Percentiles rank a stretch among this genome's conserved stretches.
Evolutionary conservation across 2,797 vertebrate genomes (phyloP).

Genomic region (Alcedo quadribrachys): DNA sequence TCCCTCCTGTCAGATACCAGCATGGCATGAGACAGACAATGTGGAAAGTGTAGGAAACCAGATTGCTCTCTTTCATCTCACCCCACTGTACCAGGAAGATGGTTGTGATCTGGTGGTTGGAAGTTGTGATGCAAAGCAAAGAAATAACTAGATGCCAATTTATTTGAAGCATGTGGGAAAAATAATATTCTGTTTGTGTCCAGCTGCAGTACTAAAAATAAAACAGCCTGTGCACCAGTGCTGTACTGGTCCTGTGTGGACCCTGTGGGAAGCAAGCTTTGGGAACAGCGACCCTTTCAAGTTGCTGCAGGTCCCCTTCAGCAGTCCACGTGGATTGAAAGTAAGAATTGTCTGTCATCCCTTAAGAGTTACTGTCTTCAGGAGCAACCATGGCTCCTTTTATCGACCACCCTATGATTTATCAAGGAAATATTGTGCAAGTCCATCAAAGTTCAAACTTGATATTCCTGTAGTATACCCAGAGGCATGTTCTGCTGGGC

Average conservation of each 20-base stretch:
- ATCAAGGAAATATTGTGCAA: rapidly evolving
- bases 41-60: not conserved
- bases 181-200: not conserved
- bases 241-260: not conserved
- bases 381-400: not conserved
- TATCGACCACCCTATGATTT: not conserved
- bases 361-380: not conserved
- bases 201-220: not conserved
- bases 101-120: not conserved
- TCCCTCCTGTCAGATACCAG: not conserved
- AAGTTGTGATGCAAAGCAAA: not conserved
- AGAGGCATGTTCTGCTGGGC: not conserved
- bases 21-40: not conserved
- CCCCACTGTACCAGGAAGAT: not conserved
- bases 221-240: rapidly evolving
- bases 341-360: not conserved
- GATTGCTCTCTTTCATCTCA: constrained; percentile 41
- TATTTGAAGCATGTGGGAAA: not conserved
- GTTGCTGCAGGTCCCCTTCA: not conserved
- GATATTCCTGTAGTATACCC: not conserved
- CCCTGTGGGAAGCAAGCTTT: rapidly evolving
- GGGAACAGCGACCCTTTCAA: not conserved
- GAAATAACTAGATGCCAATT: not conserved
- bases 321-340: not conserved
- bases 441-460: rapidly evolving